These are phyloP conservation scores for Perccottus glenii DNA, from an alignment of 2,113 vertebrate species.

Conservation along the genomic window DNA sequence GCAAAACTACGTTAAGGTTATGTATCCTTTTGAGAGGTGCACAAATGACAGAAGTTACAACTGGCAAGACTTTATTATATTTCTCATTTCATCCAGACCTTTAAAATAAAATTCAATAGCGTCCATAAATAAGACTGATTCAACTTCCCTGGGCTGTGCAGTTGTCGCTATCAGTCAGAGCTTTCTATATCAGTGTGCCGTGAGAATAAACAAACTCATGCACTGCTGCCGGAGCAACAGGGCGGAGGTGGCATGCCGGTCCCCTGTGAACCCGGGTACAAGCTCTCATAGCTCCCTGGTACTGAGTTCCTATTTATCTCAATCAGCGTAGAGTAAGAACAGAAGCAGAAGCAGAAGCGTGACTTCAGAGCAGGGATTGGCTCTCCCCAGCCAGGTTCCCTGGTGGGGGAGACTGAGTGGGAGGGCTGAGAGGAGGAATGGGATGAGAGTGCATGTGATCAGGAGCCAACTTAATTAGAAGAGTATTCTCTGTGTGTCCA, in stretches of 20 bases:
- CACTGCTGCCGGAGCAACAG: constrained; percentile 25
- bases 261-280: constrained; percentile 1
- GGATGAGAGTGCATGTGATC: constrained; percentile 54
- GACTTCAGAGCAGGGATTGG: constrained; percentile 5
- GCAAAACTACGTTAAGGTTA: neutral
- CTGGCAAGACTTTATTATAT: neutral
- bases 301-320: constrained; percentile 42
- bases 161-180: constrained; percentile 68
- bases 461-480: constrained; percentile 72
- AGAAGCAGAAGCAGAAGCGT: constrained; percentile 43
- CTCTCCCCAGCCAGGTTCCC: constrained; percentile 39
- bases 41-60: neutral
- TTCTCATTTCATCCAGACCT: constrained; percentile 11
- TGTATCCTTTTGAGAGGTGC: no score
- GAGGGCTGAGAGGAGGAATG: constrained; percentile 25
- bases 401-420: constrained; percentile 19
- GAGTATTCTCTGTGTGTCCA: constrained; percentile 59
- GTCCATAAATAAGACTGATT: constrained; percentile 59
- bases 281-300: neutral
- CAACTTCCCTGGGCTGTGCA: constrained; percentile 50
- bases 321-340: constrained; percentile 22
- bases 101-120: constrained; percentile 56
- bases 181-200: constrained; percentile 60
- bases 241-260: constrained; percentile 13
- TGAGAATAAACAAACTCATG: constrained; percentile 50